Base-by-base conservation (phyloP, 2,888 invertebrate genomes). In the Hermaeophaga mercurialis region DNA sequence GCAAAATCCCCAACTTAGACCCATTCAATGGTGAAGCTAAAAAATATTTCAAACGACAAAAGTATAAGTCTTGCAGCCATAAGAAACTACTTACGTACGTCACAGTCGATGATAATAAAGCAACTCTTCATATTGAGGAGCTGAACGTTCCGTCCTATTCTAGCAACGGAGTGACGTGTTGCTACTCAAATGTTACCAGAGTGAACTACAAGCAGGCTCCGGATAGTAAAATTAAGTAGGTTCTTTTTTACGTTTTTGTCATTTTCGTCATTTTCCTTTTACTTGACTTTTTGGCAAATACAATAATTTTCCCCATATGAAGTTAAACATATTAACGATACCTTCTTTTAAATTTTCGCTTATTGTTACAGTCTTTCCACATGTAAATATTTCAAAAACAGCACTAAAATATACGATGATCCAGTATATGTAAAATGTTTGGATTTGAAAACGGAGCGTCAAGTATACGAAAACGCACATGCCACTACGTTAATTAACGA, bases 1-100 rank as follows among this genome's bases (percentile, higher is more conserved):
- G 88, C 67, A 82, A 81, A 68, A 87, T 88, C 70, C 80, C 83
- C 11, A 82, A 85, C 59, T 66, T 85, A 55, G 81, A 86, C 69
- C 81, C 85, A 3, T 83, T 84, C 62, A 82, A 84, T 55, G 66
- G 70, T 4, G 81, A 83, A 58, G 79, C 82, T 9, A 80, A 78
- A 72, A 75, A 78, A 56, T 81, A 81, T 59, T 81, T 84, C 57
- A 79, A 79, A 36, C 79, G 80, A 17, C 76, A 79, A 55, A 79
- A 80, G 54, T 84, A 83, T 62, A 80, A 81, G 57, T 64, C 80
- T 0, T 87, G 86, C 68, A 75, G 79, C 5, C 75, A 73, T 48
- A 59, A 68, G n/a, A 69, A 72, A 38, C 68, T 77, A 2, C 66
- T 78, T 14, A 76, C 75, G 1, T 75, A 75, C 61, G 63, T 74